A percentile compares a stretch with the other conserved stretches of the same genome.
Conservation (phyloP, 2,113 vertebrate genomes). For the Meles meles region DNA sequence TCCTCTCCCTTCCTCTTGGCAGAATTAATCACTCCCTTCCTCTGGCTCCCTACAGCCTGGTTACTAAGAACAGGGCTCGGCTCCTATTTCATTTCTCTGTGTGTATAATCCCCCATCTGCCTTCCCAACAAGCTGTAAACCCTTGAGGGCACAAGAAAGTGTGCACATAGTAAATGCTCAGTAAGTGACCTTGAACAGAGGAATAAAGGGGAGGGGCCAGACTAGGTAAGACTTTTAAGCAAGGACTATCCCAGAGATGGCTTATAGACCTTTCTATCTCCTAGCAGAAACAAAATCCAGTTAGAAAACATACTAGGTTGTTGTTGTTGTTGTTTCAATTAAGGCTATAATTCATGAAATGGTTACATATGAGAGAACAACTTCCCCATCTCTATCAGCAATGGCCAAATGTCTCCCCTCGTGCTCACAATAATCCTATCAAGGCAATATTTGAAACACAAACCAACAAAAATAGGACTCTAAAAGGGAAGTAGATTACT, state of each 20-base stretch:
- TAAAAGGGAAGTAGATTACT: background rate
- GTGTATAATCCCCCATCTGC: background rate
- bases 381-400: background rate
- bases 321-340: background rate
- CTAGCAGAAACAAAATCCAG: background rate
- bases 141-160: background rate
- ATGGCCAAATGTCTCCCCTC: background rate
- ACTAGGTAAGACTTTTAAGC: background rate
- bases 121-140: background rate
- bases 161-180: background rate
- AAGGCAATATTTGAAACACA: background rate
- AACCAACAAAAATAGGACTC: background rate
- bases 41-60: background rate
- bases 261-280: background rate
- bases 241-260: background rate
- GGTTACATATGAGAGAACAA: background rate
- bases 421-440: background rate
- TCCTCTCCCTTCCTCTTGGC: background rate
- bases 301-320: background rate
- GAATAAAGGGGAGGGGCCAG: background rate
- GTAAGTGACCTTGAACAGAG: background rate
- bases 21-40: background rate
- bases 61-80: background rate
- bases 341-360: conserved; percentile 12
- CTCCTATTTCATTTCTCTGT: background rate